Evolutionary conservation across 2,797 vertebrate species (phyloP), one percentile per base, ranked within the genome.

Genomic region (Centroberyx gerrardi): DNA sequence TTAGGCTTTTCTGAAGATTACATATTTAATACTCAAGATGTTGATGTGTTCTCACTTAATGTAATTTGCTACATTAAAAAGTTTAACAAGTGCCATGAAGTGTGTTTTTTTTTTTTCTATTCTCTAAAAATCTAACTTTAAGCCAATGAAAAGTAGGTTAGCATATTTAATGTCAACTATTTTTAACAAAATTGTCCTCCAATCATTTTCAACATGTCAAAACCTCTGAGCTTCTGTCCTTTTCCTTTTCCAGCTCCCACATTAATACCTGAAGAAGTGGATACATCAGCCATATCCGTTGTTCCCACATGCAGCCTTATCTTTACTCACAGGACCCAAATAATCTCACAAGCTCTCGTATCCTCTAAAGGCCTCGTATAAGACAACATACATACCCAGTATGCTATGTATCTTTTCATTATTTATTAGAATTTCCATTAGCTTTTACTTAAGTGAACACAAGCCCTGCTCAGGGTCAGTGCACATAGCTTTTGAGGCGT

Each of bases 361-460:
- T 72, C 62, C 78, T 74, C 59, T 80, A 76, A 84, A 63, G 66
- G 71, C 72, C 59, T 78, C 8, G 0, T 59, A 40, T 61, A 69
- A 68, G 63, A 78, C 36, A 68, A 62, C 75, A 78, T 79, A 87
- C 78, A 69, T 68, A 73, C 44, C 54, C 49, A 27, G 55, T 70
- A 84, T 84, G 79, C 62, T 81, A 84, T 83, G 51, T 62, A 67
- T 83, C 54, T 73, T 78, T 90, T 80, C 58, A 90, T 90, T 90
- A 90, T 90, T 89, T 62, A 88, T 88, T 56, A 81, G 76, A 69
- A 85, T 84, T 78, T 88, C 82, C 78, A 78, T 81, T 87, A 85
- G 86, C 76, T 76, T 83, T 87, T 90, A 72, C 77, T 52, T n/a
- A 53, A 78, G 81, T 82, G 83, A 86, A 81, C 61, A 54, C 42